Percentiles rank a stretch among this genome's conserved stretches.
These are phyloP conservation scores for Maccullochella peelii DNA, from an alignment of 2,113 vertebrate species.

Conservation along the genomic window DNA sequence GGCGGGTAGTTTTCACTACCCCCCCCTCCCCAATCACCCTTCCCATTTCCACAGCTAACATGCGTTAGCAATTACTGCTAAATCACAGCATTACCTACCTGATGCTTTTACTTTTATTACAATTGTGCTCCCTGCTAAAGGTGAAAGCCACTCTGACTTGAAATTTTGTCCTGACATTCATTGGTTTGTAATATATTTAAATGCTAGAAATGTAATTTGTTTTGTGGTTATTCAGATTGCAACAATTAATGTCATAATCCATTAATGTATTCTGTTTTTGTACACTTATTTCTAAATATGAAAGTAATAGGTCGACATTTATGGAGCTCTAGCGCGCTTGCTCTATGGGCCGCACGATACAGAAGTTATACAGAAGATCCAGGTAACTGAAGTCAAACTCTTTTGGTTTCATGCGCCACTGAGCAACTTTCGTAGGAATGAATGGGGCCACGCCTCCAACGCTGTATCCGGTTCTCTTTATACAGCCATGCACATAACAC, in stretches of 20 bases:
- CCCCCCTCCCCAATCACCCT: background rate
- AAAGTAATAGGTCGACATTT: background rate
- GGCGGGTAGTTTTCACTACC: slow-evolving; percentile 54
- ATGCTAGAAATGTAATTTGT: background rate
- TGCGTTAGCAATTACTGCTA: slow-evolving; percentile 58
- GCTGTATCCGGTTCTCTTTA: too few species aligned
- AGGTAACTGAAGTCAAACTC: too few species aligned
- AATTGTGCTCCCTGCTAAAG: background rate
- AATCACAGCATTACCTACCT: slow-evolving; percentile 48
- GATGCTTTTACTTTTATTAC: slow-evolving; percentile 24
- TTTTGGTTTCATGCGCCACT: too few species aligned
- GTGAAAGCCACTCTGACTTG: background rate
- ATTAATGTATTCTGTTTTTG: background rate
- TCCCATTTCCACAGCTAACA: slow-evolving; percentile 49
- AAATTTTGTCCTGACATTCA: background rate
- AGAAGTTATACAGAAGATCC: too few species aligned
- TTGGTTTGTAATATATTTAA: slow-evolving; percentile 3
- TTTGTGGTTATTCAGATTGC: background rate
- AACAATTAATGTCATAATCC: background rate
- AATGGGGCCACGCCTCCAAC: too few species aligned
- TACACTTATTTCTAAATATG: background rate
- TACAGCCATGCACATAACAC: too few species aligned
- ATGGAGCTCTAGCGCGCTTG: too few species aligned
- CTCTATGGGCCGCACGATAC: too few species aligned
- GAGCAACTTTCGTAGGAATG: too few species aligned